Conservation (phyloP, 2,888 invertebrate species). For the Nasonovia ribisnigri region DNA sequence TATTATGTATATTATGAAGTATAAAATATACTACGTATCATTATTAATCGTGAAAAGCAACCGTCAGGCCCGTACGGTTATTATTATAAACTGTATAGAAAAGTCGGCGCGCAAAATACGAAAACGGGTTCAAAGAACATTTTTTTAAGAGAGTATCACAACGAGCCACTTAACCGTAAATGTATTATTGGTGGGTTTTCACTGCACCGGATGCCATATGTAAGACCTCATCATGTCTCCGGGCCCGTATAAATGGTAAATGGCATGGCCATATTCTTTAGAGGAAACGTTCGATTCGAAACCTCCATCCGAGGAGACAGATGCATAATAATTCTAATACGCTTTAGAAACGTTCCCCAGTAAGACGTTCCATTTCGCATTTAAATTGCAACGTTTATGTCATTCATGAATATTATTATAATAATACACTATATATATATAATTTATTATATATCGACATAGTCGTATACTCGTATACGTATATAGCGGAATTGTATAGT, state of each 20-base stretch:
- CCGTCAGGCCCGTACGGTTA: neutral
- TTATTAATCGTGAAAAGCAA: neutral
- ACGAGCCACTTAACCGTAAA: conserved; percentile 8
- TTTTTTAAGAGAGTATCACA: neutral
- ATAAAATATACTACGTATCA: neutral
- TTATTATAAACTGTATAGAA: neutral
- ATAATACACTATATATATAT: neutral
- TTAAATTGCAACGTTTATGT: conserved; percentile 4
- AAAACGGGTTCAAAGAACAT: conserved; percentile 23
- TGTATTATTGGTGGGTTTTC: neutral
- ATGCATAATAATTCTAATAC: neutral
- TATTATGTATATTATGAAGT: neutral
- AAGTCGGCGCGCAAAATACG: neutral
- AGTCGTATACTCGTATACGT: neutral
- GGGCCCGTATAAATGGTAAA: neutral
- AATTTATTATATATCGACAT: neutral
- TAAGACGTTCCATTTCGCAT: conserved; percentile 19
- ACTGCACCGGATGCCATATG: neutral
- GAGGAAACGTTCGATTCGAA: conserved; percentile 23
- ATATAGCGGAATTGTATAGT: neutral
- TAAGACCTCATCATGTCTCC: neutral
- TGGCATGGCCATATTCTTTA: neutral
- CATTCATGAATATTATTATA: conserved; percentile 11
- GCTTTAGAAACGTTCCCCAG: neutral
- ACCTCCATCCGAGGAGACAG: neutral